Evolutionary conservation across 2,113 vertebrate genomes (phyloP), one percentile per base, ranked within the genome.

Genomic region (Corythornis cristatus): DNA sequence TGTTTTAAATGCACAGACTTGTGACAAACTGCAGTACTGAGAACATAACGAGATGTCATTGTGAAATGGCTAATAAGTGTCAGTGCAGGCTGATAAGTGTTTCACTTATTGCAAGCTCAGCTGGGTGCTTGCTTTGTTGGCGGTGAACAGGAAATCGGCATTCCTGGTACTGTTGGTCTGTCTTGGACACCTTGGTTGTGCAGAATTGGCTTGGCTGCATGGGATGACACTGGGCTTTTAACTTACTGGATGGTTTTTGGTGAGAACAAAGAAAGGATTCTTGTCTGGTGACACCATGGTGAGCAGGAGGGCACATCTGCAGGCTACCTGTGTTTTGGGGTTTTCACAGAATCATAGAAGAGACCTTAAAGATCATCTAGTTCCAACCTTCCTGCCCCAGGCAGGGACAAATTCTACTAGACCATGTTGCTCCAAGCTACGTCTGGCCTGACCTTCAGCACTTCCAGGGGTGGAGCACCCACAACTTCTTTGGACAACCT

Each of bases 111-210:
- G 37, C 42, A 20, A 28, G 43, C 43, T 82, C 29, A 17, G 33
- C 60, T 50, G 42, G 43, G 31, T 50, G n/a, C 18, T 6, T 48
- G 19, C 2, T 33, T 25, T n/a, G 61, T 35, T 29, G 67, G 54
- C 0, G 7, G 21, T 17, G 54, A 31, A 5, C 20, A 29, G 40
- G 48, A n/a, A n/a, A 15, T 9, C 9, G 1, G 33, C 8, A 3
- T 40, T 70, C 7, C 2, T 0, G 2, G 40, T 20, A 35, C 35
- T 33, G 5, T 26, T 2, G 6, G 11, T 65, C n/a, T 43, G 23
- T 46, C 64, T 6, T 5, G 1, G n/a, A 7, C 26, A 12, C 10
- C 33, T 56, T 5, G 26, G 37, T 19, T 28, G 4, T 23, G 35
- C 45, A 15, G 53, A 42, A 54, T 6, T 2, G 7, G 29, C 26